These are phyloP conservation scores for Platysteira castanea DNA, from an alignment of 2,113 vertebrate genomes.

Conservation along the genomic window DNA sequence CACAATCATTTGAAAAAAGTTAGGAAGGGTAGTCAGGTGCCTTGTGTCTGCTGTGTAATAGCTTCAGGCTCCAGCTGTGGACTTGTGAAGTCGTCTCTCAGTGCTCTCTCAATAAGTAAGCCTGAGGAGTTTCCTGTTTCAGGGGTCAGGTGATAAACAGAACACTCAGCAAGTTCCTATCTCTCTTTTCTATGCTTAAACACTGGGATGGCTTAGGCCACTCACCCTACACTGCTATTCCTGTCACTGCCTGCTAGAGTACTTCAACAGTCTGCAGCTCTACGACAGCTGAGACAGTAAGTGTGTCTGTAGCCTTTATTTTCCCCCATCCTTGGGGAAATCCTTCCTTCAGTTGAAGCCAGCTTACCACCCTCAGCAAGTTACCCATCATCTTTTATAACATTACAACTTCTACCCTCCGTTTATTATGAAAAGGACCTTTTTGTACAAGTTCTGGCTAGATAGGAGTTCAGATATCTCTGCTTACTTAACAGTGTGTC, in stretches of 20 bases:
- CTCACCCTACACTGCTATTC: neutral
- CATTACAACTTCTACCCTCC: neutral
- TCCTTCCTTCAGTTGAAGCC: neutral
- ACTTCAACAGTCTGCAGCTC: neutral
- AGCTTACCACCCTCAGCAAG: neutral
- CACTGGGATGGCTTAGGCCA: neutral
- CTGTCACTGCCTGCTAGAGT: neutral
- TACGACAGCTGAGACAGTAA: neutral
- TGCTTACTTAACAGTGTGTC: neutral
- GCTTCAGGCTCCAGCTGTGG: neutral
- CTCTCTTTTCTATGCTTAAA: neutral
- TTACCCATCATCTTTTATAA: neutral
- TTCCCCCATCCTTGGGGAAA: neutral
- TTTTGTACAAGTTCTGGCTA: neutral
- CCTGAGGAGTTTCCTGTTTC: neutral
- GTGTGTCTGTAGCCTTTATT: neutral
- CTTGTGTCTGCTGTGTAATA: neutral
- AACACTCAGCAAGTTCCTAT: neutral
- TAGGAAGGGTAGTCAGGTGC: neutral
- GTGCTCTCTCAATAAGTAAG: neutral
- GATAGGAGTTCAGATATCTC: neutral
- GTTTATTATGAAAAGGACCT: neutral
- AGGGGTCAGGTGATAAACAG: neutral
- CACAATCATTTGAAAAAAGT: neutral
- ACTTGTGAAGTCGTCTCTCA: neutral